Evolutionary conservation across 2,797 vertebrate genomes (phyloP), one percentile per base, ranked within the genome.

Genomic region (Oryzias dopingdopingensis): DNA sequence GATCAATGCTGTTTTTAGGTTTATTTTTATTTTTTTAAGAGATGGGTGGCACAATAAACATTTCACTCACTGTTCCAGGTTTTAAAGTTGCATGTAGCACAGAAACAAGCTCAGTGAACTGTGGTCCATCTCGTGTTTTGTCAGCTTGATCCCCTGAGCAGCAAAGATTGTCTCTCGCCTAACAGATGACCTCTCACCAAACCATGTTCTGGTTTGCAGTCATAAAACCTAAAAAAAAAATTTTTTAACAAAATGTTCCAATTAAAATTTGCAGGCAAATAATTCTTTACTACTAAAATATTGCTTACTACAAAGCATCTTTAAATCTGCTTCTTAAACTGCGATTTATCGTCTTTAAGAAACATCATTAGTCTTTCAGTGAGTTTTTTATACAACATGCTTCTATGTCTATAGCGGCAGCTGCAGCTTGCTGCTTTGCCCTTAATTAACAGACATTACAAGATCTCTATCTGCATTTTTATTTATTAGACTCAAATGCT

Each of bases 101-200:
- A 4, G 14, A 18, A 60, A 54, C 17, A 58, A 40, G 16, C 29
- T 55, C 42, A 46, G 16, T 56, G 15, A 61, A 56, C 14, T 45
- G 15, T 4, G 14, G 53, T 54, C 16, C 65, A 43, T 65, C 42
- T 29, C 46, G 29, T 49, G 32, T 37, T 37, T 52, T 56, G 48
- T 16, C 49, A 54, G 49, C 49, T 45, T 37, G 52, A 63, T 76
- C 60, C 69, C 57, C 43, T 42, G 43, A 74, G 72, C 42, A 70
- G 37, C 44, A 67, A 54, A 71, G 59, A 61, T 42, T 43, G 65
- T 73, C 54, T 74, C 57, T 76, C 75, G 70, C 74, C 52, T 61
- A 56, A 62, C 52, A 70, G 52, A 67, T 74, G 74, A 74, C 67
- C 80, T 87, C 81, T 79, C 49, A 69, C 59, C 58, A 59, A 77